Conservation (phyloP, 1,140 invertebrate genomes). For the Dendroctonus ponderosae region DNA sequence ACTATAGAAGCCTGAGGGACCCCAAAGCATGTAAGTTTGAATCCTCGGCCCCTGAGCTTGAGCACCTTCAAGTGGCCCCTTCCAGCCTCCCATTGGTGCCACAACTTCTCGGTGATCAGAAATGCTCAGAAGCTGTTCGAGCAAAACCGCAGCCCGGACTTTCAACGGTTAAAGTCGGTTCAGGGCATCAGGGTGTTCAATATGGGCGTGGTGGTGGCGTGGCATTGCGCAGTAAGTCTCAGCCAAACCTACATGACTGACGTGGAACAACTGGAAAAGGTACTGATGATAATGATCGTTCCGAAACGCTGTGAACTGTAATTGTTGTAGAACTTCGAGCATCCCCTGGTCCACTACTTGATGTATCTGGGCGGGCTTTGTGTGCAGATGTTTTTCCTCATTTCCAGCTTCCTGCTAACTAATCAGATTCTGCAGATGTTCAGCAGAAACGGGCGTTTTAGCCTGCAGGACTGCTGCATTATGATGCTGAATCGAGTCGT, state of each 20-base stretch:
- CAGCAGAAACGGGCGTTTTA: conserved; percentile 22
- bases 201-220: conserved; percentile 22
- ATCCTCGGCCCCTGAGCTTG: too few relatives aligned
- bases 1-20: background rate
- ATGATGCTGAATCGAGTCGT: conserved; percentile 24
- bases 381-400: conserved; percentile 37
- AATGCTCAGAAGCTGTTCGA: conserved; percentile 1
- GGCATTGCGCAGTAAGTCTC: conserved; percentile 18
- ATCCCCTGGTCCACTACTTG: background rate
- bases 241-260: conserved; percentile 14
- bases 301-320: background rate
- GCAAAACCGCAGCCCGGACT: conserved; percentile 6
- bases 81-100: conserved; percentile 5
- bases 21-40: background rate
- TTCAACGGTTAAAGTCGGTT: conserved; percentile 25
- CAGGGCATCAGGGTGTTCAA: conserved; percentile 31
- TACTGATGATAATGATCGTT: conserved; percentile 5
- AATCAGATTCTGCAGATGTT: conserved; percentile 23
- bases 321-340: conserved; percentile 1
- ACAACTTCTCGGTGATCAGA: conserved; percentile 11
- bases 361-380: conserved; percentile 9
- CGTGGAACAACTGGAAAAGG: conserved; percentile 28
- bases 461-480: conserved; percentile 6
- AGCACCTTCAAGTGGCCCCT: too few relatives aligned
- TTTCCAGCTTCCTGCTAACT: conserved; percentile 34